These are phyloP conservation scores for Melanitta fusca DNA, from an alignment of 2,797 vertebrate genomes.

Conservation along the genomic window DNA sequence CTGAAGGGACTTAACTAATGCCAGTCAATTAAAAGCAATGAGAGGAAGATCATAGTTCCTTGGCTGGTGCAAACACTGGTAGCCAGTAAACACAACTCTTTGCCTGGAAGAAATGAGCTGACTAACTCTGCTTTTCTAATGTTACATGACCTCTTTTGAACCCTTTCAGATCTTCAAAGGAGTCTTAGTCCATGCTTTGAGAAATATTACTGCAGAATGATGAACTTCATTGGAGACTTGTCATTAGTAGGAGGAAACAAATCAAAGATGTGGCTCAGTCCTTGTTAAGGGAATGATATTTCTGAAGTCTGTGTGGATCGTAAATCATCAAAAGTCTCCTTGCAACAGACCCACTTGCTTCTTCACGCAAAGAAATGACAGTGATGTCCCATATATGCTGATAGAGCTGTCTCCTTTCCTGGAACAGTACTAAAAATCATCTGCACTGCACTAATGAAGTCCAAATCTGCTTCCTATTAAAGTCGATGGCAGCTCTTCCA, in stretches of 20 bases:
- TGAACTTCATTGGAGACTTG: neutral
- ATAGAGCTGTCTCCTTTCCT: neutral
- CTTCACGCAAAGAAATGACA: conserved; percentile 21
- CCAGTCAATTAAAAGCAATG: conserved; percentile 40
- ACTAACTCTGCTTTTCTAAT: conserved; percentile 37
- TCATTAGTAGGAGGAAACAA: conserved; percentile 8
- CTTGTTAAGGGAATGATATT: neutral
- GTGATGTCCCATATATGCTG: neutral
- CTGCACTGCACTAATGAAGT: neutral
- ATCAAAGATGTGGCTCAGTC: neutral
- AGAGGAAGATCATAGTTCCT: conserved; percentile 38
- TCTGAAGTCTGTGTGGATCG: conserved; percentile 28
- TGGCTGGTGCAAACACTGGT: neutral
- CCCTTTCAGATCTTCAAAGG: neutral
- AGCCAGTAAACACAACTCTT: conserved; percentile 1
- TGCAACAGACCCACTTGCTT: conserved; percentile 22
- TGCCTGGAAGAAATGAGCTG: conserved; percentile 15
- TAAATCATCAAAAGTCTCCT: conserved; percentile 49
- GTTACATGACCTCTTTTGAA: conserved; percentile 10
- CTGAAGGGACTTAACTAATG: conserved; percentile 37
- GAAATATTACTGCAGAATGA: neutral
- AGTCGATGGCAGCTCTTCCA: neutral
- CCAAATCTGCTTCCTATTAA: neutral
- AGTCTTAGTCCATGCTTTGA: neutral
- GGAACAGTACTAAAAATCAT: neutral